Evolutionary conservation across 2,888 invertebrate species (phyloP).

Genomic region (Allophyes oxyacanthae): DNA sequence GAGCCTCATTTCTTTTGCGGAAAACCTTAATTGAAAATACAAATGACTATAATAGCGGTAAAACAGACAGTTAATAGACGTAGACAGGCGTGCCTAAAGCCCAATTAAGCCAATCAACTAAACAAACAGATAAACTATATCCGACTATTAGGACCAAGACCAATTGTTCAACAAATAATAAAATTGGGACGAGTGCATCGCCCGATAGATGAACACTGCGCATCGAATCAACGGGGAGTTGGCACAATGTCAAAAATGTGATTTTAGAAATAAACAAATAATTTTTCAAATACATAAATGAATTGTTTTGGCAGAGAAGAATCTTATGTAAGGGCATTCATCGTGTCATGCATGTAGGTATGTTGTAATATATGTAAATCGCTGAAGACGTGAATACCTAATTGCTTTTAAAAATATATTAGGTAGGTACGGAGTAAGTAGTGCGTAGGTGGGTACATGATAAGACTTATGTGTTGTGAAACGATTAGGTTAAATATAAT

Average conservation of each 20-base stretch:
- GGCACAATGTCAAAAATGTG: constrained; percentile 62
- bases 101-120: constrained; percentile 41
- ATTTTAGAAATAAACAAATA: constrained; percentile 60
- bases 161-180: constrained; percentile 51
- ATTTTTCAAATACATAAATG: constrained; percentile 46
- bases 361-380: background rate
- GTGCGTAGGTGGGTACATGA: too few species aligned
- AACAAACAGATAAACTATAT: constrained; percentile 49
- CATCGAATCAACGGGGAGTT: constrained; percentile 55
- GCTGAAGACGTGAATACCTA: too few species aligned
- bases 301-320: constrained; percentile 52
- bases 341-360: constrained; percentile 7
- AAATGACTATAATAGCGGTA: constrained; percentile 1
- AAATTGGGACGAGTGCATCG: constrained; percentile 73
- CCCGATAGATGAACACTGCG: constrained; percentile 62
- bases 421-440: too few species aligned
- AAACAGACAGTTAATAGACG: constrained; percentile 19
- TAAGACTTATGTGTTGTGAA: too few species aligned
- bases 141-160: constrained; percentile 18
- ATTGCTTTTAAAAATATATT: too few species aligned
- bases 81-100: constrained; percentile 15
- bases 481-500: too few species aligned
- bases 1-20: too few species aligned
- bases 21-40: background rate
- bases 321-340: constrained; percentile 42